A percentile compares a stretch with the other conserved stretches of the same genome.
phyloP scores from a whole-genome alignment of 2,113 vertebrate species.

The Macrotis lagotis region DNA sequence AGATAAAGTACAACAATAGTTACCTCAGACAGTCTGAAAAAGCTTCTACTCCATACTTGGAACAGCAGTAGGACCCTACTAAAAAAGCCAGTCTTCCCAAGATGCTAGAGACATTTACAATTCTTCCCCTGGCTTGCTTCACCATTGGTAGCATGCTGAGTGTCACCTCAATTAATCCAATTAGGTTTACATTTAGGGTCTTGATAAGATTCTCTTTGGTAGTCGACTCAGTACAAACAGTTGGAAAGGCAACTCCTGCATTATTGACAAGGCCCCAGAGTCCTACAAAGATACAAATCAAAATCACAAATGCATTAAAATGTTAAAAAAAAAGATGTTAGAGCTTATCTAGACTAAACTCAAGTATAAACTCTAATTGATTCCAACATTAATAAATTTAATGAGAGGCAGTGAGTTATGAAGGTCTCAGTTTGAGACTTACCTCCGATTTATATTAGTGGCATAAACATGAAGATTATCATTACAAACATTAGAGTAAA shows the following conservation, averaged over 20 bases:
- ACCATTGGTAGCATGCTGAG: slow-evolving; percentile 81
- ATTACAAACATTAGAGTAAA: background rate
- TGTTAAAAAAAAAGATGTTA: background rate
- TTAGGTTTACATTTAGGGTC: slow-evolving; percentile 79
- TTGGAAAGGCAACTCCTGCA: background rate
- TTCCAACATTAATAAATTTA: background rate
- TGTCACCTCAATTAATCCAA: slow-evolving; percentile 79
- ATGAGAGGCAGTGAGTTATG: background rate
- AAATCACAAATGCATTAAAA: slow-evolving; percentile 1
- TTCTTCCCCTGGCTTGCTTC: slow-evolving; percentile 78
- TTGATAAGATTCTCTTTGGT: background rate
- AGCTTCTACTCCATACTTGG: slow-evolving; percentile 84
- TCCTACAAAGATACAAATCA: slow-evolving; percentile 51
- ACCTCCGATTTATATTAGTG: background rate
- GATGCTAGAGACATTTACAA: slow-evolving; percentile 82
- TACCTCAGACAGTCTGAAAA: slow-evolving; percentile 86
- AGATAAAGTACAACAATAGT: slow-evolving; percentile 7
- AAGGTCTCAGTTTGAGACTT: background rate
- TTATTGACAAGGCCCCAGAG: slow-evolving; percentile 70
- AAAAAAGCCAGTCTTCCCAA: slow-evolving; percentile 75
- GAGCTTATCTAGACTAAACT: background rate
- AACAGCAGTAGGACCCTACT: slow-evolving; percentile 75
- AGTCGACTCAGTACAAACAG: slow-evolving; percentile 27
- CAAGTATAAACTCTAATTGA: background rate
- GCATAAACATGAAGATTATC: background rate